Evolutionary conservation across 2,113 vertebrate species (phyloP).

Genomic region (Herpetotheres cachinnans): DNA sequence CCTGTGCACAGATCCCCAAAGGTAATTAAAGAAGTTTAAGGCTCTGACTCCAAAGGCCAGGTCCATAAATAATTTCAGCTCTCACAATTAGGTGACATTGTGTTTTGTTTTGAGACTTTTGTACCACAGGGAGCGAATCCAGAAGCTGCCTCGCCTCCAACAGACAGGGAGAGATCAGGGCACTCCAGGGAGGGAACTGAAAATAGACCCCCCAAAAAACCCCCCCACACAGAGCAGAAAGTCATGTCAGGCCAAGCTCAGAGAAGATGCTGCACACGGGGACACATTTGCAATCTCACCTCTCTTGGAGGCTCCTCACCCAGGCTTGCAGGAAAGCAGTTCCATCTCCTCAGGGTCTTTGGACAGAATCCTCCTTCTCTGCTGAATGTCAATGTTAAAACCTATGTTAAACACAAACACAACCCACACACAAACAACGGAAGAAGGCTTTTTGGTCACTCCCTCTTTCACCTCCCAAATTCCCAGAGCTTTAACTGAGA

Average conservation of each 20-base stretch:
- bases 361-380: neutral
- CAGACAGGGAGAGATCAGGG: neutral
- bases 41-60: slow-evolving; percentile 48
- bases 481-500: neutral
- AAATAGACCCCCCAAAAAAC: neutral
- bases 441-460: neutral
- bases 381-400: neutral
- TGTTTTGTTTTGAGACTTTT: slow-evolving; percentile 26
- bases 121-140: neutral
- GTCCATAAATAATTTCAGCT: slow-evolving; percentile 57
- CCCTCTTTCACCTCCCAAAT: neutral
- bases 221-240: neutral
- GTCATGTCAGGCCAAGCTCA: neutral
- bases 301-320: neutral
- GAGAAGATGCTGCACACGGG: neutral
- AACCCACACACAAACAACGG: neutral
- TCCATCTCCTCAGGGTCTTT: neutral
- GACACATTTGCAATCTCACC: neutral
- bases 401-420: neutral
- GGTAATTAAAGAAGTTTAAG: slow-evolving; percentile 55
- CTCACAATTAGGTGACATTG: neutral
- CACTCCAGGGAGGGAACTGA: neutral
- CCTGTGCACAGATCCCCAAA: slow-evolving; percentile 31
- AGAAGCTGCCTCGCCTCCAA: neutral
- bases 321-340: neutral